Conservation (phyloP, 2,888 invertebrate species). For the Ophion slaviceki region DNA sequence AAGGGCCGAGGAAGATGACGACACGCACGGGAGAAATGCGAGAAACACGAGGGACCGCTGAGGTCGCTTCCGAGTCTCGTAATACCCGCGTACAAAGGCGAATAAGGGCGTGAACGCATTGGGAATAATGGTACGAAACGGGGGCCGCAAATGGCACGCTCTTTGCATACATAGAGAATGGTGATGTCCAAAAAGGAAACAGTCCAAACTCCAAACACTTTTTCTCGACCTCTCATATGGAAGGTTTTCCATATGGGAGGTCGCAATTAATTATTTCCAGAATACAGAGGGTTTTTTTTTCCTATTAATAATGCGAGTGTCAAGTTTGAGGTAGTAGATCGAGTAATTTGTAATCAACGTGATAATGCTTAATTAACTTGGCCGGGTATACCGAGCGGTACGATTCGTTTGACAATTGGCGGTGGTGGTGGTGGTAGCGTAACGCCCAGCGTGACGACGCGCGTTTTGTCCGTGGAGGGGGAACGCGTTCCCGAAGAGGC, state of each 20-base stretch:
- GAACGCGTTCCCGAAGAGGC: not conserved
- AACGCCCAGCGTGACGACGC: too few relatives aligned
- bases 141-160: constrained; percentile 35
- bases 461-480: too few relatives aligned
- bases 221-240: not conserved
- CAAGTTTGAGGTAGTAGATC: not conserved
- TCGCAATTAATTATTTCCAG: not conserved
- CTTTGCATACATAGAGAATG: constrained; percentile 8
- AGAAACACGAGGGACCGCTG: constrained; percentile 43
- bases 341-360: not conserved
- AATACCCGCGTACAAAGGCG: constrained; percentile 24
- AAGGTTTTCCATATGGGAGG: not conserved
- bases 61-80: constrained; percentile 41
- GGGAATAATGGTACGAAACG: constrained; percentile 16
- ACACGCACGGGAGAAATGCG: constrained; percentile 45
- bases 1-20: constrained; percentile 40
- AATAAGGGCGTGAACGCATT: constrained; percentile 51
- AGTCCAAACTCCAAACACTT: not conserved
- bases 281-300: not conserved
- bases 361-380: not conserved
- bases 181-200: not conserved
- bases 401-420: too few relatives aligned
- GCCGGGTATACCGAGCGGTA: too few relatives aligned
- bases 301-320: not conserved
- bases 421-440: too few relatives aligned